Evolutionary conservation across 2,113 vertebrate genomes (phyloP).

Genomic region (Malurus melanocephalus): DNA sequence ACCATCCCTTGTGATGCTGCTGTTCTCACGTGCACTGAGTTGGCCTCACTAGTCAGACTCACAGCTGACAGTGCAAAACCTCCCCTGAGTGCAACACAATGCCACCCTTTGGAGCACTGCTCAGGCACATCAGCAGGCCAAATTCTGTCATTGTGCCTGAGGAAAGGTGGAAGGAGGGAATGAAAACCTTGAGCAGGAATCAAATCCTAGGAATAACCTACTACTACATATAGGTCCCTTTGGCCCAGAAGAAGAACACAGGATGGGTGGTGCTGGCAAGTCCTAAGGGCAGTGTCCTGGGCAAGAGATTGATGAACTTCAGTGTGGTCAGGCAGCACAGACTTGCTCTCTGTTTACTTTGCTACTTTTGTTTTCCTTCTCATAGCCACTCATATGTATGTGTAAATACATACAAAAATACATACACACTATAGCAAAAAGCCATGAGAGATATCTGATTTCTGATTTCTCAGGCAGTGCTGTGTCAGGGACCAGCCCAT

Average conservation of each 20-base stretch:
- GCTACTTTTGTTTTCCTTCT: background rate
- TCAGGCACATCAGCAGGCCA: background rate
- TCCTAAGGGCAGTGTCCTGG: background rate
- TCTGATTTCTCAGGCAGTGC: background rate
- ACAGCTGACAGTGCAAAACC: background rate
- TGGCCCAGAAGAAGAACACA: background rate
- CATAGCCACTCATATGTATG: accelerated
- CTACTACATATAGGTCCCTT: background rate
- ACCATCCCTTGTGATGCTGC: background rate
- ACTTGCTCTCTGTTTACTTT: background rate
- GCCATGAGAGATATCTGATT: background rate
- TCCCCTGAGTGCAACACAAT: background rate
- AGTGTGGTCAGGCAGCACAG: background rate
- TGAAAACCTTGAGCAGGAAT: background rate
- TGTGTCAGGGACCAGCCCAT: background rate
- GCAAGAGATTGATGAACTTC: background rate
- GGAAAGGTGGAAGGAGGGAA: background rate
- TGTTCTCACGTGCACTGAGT: background rate
- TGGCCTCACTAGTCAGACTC: background rate
- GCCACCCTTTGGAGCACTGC: no score
- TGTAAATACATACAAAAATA: background rate
- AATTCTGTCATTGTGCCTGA: background rate
- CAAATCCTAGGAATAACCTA: background rate
- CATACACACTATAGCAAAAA: background rate
- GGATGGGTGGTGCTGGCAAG: background rate